phyloP scores from a whole-genome alignment of 2,888 invertebrate species.

The Pimpla rufipes region DNA sequence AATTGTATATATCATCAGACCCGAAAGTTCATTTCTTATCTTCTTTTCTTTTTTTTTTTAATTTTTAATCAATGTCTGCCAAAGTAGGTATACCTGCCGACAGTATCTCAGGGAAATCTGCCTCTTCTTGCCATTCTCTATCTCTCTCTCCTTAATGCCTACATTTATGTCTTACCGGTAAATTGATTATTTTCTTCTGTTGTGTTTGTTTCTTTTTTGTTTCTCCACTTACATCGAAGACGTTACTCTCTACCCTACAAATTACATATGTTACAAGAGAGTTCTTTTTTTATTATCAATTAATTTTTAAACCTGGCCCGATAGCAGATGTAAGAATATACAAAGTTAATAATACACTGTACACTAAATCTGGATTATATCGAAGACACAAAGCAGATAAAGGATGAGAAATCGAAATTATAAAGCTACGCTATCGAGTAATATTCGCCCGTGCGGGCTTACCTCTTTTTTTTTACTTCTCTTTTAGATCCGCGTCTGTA shows the following conservation, averaged over 20 bases:
- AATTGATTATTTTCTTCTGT: conserved; percentile 44
- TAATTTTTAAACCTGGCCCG: conserved; percentile 74
- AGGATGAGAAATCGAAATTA: conserved; percentile 47
- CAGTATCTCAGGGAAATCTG: conserved; percentile 75
- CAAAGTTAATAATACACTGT: conserved; percentile 78
- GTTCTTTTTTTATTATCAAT: conserved; percentile 40
- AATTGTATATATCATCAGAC: conserved; percentile 66
- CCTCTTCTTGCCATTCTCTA: conserved; percentile 76
- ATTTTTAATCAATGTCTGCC: conserved; percentile 81
- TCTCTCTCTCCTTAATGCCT: conserved; percentile 77
- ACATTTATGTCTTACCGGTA: conserved; percentile 63
- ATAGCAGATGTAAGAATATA: conserved; percentile 75
- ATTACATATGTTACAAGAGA: conserved; percentile 82
- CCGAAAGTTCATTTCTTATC: conserved; percentile 51
- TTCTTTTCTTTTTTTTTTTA: background rate
- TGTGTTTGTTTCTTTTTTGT: conserved; percentile 70
- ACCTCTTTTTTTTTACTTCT: background rate
- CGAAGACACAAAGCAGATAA: conserved; percentile 45
- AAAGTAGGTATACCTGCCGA: conserved; percentile 81
- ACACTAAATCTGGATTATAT: conserved; percentile 78
- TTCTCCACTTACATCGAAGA: conserved; percentile 79
- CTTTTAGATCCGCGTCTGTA: conserved; percentile 17
- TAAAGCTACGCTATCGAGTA: conserved; percentile 55
- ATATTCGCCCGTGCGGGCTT: conserved; percentile 40
- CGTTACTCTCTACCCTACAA: conserved; percentile 77